A percentile compares a stretch with the other conserved stretches of the same genome.
phyloP scores from a whole-genome alignment of 2,113 vertebrate species.

The Carollia perspicillata region DNA sequence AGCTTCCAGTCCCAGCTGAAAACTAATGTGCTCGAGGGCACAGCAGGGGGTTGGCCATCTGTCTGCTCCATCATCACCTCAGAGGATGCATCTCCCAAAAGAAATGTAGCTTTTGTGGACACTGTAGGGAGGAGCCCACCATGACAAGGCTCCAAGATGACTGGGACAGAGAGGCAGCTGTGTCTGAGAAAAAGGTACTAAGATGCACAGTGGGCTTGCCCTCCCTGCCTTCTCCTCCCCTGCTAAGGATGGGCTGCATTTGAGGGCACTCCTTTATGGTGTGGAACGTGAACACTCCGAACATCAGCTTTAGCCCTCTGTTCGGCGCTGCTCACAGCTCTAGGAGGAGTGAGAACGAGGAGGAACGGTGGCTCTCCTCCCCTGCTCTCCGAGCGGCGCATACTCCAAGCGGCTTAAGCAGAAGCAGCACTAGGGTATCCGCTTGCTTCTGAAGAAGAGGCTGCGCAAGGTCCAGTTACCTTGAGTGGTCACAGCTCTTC shows the following conservation, averaged over 20 bases:
- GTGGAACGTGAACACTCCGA: neutral
- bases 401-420: conserved; percentile 23
- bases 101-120: conserved; percentile 14
- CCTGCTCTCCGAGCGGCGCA: neutral
- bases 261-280: neutral
- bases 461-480: conserved; percentile 75
- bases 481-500: conserved; percentile 78
- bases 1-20: neutral
- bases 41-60: neutral
- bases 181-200: neutral
- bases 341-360: neutral
- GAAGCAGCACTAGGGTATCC: neutral
- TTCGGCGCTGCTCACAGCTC: neutral
- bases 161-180: neutral
- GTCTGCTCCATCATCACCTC: neutral
- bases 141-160: neutral
- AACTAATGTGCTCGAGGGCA: neutral
- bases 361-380: neutral
- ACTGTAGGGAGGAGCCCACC: neutral
- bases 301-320: neutral
- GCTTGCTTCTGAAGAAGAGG: conserved; percentile 51
- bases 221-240: neutral
- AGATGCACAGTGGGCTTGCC: neutral
- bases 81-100: conserved; percentile 3
- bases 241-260: neutral